phyloP scores from a whole-genome alignment of 2,797 vertebrate genomes.

The Eidolon dupreanum region DNA sequence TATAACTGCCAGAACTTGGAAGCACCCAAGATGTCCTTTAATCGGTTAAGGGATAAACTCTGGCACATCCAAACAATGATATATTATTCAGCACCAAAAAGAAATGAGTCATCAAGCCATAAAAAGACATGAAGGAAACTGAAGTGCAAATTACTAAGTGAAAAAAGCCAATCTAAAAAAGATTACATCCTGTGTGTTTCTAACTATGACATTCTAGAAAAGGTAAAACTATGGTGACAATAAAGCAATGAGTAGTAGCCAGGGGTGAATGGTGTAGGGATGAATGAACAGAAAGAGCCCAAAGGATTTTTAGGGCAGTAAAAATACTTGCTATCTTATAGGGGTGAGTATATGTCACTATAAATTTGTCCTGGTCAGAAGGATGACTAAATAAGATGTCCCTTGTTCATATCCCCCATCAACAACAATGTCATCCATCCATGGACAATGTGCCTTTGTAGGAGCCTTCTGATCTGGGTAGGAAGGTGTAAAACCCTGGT shows the following conservation, averaged over 20 bases:
- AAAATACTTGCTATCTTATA: background rate
- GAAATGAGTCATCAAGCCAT: background rate
- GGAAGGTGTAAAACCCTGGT: background rate
- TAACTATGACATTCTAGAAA: background rate
- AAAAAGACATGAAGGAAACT: background rate
- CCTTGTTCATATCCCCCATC: background rate
- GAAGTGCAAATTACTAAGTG: background rate
- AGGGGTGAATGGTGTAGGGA: background rate
- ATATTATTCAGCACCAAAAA: background rate
- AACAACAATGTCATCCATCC: background rate
- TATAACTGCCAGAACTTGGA: background rate
- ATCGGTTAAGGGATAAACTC: background rate
- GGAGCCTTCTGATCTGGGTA: background rate
- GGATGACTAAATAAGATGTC: background rate
- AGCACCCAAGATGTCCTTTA: background rate
- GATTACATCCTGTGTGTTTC: background rate
- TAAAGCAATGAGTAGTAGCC: background rate
- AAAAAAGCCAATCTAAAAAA: background rate
- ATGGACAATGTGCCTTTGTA: background rate
- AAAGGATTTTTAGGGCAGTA: background rate
- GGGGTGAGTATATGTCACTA: background rate
- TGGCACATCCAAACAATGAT: background rate
- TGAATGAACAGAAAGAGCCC: background rate
- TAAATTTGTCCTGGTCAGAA: background rate
- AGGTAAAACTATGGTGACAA: background rate